phyloP scores from a whole-genome alignment of 1,140 invertebrate species.

The Drosophila takahashii region DNA sequence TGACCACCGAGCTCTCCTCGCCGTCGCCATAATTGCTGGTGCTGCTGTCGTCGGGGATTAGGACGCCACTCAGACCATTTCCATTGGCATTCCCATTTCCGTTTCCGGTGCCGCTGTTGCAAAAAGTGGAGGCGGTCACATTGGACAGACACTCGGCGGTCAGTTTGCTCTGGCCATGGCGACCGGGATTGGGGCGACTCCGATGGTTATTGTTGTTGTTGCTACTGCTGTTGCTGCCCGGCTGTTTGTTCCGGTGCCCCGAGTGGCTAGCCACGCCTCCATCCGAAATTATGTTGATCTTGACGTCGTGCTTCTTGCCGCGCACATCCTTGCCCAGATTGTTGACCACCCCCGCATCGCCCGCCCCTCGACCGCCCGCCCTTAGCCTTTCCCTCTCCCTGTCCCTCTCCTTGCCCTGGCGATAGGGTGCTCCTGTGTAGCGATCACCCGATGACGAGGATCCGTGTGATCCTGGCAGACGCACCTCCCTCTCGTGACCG shows the following conservation, averaged over 20 bases:
- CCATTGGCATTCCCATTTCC: slow-evolving; percentile 2
- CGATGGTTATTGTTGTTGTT: slow-evolving; percentile 27
- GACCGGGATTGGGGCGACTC: slow-evolving; percentile 16
- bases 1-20: slow-evolving; percentile 80
- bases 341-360: slow-evolving; percentile 67
- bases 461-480: slow-evolving; percentile 26
- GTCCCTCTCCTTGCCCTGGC: slow-evolving; percentile 43
- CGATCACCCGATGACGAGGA: slow-evolving; percentile 35
- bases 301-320: slow-evolving; percentile 78
- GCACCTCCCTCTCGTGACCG: slow-evolving; percentile 33
- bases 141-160: slow-evolving; percentile 69
- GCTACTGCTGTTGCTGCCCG: slow-evolving; percentile 24
- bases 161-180: slow-evolving; percentile 23
- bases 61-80: slow-evolving; percentile 3
- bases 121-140: slow-evolving; percentile 76
- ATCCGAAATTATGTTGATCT: slow-evolving; percentile 81
- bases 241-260: slow-evolving; percentile 31
- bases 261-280: slow-evolving; percentile 16
- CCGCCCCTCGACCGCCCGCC: slow-evolving; percentile 52
- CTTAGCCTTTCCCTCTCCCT: slow-evolving; percentile 12
- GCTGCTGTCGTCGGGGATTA: slow-evolving; percentile 69
- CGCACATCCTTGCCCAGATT: slow-evolving; percentile 72
- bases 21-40: slow-evolving; percentile 80
- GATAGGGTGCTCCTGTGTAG: slow-evolving; percentile 55
- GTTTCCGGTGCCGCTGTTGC: slow-evolving; percentile 58